Percentiles rank a stretch among this genome's conserved stretches.
phyloP scores from a whole-genome alignment of 2,888 invertebrate genomes.

The Entomobrya proxima region DNA sequence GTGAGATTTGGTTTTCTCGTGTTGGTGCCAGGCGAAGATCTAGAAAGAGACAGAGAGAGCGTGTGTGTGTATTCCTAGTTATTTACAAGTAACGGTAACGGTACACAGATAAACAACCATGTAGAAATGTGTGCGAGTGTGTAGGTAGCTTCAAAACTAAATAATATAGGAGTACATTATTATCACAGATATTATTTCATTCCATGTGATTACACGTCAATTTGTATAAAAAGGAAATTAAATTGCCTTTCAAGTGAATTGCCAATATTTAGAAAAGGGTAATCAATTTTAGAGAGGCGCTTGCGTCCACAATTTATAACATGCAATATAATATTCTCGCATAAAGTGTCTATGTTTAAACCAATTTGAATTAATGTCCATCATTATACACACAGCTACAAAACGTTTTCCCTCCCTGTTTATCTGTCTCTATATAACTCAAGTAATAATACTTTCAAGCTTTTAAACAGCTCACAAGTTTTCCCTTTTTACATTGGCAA shows the following conservation, averaged over 20 bases:
- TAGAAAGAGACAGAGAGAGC: too few relatives aligned
- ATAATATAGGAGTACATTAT: neutral
- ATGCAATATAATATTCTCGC: neutral
- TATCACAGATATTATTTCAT: neutral
- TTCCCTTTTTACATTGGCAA: too few relatives aligned
- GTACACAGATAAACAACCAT: too few relatives aligned
- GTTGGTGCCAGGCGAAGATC: too few relatives aligned
- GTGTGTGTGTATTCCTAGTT: slow-evolving; percentile 22
- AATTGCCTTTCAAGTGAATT: neutral
- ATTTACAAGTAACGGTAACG: too few relatives aligned
- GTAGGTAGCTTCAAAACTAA: neutral
- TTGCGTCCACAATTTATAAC: neutral
- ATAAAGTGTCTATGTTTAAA: neutral
- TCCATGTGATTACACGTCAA: slow-evolving; percentile 19
- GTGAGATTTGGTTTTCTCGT: neutral
- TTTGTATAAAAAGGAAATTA: neutral
- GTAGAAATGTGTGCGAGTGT: too few relatives aligned
- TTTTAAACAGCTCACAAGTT: too few relatives aligned
- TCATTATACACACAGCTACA: too few relatives aligned
- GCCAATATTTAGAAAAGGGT: neutral
- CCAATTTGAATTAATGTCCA: slow-evolving; percentile 2
- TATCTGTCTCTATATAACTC: neutral
- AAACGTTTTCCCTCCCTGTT: neutral
- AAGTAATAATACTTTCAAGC: neutral
- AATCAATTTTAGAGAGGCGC: slow-evolving; percentile 7